Base-by-base conservation (phyloP, 2,797 vertebrate genomes). In the Ciconia nigra region DNA sequence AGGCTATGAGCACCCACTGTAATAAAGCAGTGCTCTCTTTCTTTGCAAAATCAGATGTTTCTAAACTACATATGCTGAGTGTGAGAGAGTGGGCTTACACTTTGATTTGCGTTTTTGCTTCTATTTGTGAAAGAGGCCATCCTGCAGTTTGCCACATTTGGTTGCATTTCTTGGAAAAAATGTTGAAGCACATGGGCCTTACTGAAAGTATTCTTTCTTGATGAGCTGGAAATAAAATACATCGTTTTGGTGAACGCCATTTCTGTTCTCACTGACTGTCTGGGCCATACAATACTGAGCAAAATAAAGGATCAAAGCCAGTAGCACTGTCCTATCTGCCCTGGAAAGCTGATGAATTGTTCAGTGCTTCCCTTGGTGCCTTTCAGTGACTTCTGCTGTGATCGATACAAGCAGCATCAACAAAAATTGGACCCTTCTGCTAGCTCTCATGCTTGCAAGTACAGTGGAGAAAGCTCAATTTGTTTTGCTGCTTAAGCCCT, bases 341-440 rank as follows among this genome's bases (percentile, higher is more conserved):
- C 76, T 93, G 97, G 93, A 96, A 96, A 97, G 90, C 82, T 96
- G 97, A 97, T 94, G 94, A 97, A 90, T 96, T 94, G 51, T 84
- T 92, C 81, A 33, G 16, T 92, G 89, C 89, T 96, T 96, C 83
- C 92, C 90, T 95, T 86, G 76, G 90, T 89, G 76, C 83, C 94
- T 96, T 97, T 97, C 77, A 91, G 91, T 97, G 94, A 85, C 79
- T 80, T 92, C 16, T 69, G 91, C 87, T 83, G 91, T 95, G 89
- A 71, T 88, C 26, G 39, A 86, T 95, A 67, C 47, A 71, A 77
- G 66, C 70, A 73, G 39, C 74, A 87, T 87, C 61, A 96, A 94
- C 93, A 89, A 69, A 84, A 83, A 12, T n/a, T 28, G 46, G 44
- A 61, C 54, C 46, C 59, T 93, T 88, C 49, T 77, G 52, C 44